Percentiles rank a stretch among this genome's conserved stretches.
phyloP scores from a whole-genome alignment of 2,888 invertebrate species.

The Lithosia quadra region DNA sequence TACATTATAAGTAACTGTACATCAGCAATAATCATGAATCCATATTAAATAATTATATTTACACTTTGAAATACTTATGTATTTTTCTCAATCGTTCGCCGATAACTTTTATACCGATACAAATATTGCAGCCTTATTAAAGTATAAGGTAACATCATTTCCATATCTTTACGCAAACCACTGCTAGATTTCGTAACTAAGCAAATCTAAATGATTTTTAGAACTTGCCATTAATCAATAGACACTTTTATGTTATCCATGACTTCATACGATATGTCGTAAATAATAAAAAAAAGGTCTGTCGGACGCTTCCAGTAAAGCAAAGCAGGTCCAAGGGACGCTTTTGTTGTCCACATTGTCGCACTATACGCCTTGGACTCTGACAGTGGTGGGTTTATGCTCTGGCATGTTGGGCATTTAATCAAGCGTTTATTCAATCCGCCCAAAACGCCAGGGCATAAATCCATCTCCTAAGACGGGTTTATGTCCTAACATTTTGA shows the following conservation, averaged over 20 bases:
- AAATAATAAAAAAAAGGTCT: not conserved
- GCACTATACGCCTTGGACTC: no score
- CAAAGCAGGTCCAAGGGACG: no score
- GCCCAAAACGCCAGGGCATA: no score
- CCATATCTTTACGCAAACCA: not conserved
- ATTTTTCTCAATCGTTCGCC: constrained; percentile 50
- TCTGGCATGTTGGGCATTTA: no score
- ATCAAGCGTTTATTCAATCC: no score
- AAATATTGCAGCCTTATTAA: constrained; percentile 21
- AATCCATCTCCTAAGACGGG: no score
- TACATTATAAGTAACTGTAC: constrained; percentile 80
- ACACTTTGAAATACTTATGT: constrained; percentile 64
- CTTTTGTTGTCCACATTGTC: no score
- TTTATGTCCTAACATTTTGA: no score
- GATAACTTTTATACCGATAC: constrained; percentile 38
- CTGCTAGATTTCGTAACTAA: not conserved
- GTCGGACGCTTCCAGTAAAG: no score
- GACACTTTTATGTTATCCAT: no score
- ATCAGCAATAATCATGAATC: constrained; percentile 67
- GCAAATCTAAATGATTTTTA: not conserved
- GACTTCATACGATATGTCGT: not conserved
- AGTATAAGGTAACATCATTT: not conserved
- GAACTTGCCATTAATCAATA: not conserved
- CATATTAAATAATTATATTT: constrained; percentile 79
- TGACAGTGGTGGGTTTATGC: no score